phyloP scores from a whole-genome alignment of 2,888 invertebrate genomes.

The Tethea ocularis region DNA sequence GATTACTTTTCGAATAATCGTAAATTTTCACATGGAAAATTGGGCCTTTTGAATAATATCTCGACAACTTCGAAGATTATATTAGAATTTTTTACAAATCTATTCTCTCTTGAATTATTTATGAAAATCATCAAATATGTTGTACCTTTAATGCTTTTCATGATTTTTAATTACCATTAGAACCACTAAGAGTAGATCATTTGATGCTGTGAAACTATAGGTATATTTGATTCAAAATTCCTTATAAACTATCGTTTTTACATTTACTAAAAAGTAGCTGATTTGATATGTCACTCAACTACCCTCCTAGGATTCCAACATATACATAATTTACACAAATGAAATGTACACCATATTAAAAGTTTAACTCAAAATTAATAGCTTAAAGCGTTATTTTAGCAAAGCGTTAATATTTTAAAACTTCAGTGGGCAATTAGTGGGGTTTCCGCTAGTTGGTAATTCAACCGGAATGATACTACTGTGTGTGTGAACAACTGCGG shows the following conservation, averaged over 20 bases:
- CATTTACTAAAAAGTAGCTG: too few relatives aligned
- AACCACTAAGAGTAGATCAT: too few relatives aligned
- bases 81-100: conserved; percentile 25
- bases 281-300: too few relatives aligned
- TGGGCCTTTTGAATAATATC: conserved; percentile 33
- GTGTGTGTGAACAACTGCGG: conserved; percentile 27
- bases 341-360: neutral
- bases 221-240: too few relatives aligned
- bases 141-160: too few relatives aligned
- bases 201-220: too few relatives aligned
- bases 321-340: neutral
- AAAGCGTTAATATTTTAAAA: conserved; percentile 53
- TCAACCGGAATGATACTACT: conserved; percentile 44
- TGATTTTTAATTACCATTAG: too few relatives aligned
- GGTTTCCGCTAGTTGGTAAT: conserved; percentile 49
- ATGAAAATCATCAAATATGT: too few relatives aligned
- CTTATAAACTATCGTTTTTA: too few relatives aligned
- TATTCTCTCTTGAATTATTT: too few relatives aligned
- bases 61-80: conserved; percentile 23
- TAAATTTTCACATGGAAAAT: conserved; percentile 26
- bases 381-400: conserved; percentile 30
- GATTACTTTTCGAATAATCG: conserved; percentile 35
- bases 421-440: conserved; percentile 55
- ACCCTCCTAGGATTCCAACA: too few relatives aligned
- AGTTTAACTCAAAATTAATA: neutral